A percentile compares a stretch with the other conserved stretches of the same genome.
Conservation (phyloP, 2,888 invertebrate genomes). For the Argyra leucocephala region DNA sequence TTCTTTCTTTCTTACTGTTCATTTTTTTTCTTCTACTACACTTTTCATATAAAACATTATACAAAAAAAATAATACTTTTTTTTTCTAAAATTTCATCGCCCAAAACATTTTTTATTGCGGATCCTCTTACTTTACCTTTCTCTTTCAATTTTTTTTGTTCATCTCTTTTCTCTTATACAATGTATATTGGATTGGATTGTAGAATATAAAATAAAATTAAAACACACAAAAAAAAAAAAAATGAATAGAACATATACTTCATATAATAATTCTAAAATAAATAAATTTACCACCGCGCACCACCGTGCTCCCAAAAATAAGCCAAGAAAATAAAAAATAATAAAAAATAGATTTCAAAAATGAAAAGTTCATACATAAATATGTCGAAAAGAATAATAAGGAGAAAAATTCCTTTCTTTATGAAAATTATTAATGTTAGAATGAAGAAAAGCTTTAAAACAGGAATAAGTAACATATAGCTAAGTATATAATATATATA, state of each 20-base stretch:
- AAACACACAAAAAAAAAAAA: not conserved
- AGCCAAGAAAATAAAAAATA: not conserved
- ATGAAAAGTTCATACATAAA: slow-evolving; percentile 11
- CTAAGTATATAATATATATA: too few species aligned
- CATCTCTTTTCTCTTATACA: not conserved
- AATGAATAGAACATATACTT: not conserved
- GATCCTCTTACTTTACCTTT: not conserved
- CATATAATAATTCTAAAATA: slow-evolving; percentile 4
- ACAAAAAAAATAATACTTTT: not conserved
- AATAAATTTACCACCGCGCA: slow-evolving; percentile 6
- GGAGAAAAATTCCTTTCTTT: slow-evolving; percentile 12
- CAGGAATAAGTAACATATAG: not conserved
- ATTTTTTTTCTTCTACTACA: too few species aligned
- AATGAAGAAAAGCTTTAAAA: not conserved
- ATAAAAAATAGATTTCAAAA: not conserved
- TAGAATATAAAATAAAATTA: slow-evolving; percentile 11
- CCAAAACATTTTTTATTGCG: slow-evolving; percentile 2
- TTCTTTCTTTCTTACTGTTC: not conserved
- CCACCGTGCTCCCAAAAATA: not conserved
- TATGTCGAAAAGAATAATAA: slow-evolving; percentile 11
- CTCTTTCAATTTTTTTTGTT: not conserved
- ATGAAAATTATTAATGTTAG: slow-evolving; percentile 11
- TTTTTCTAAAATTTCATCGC: not conserved
- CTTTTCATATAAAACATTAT: too few species aligned
- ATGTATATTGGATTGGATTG: slow-evolving; percentile 11